These are phyloP conservation scores for Nyleta sp. DNA, from an alignment of 2,888 invertebrate species.

Conservation along the genomic window DNA sequence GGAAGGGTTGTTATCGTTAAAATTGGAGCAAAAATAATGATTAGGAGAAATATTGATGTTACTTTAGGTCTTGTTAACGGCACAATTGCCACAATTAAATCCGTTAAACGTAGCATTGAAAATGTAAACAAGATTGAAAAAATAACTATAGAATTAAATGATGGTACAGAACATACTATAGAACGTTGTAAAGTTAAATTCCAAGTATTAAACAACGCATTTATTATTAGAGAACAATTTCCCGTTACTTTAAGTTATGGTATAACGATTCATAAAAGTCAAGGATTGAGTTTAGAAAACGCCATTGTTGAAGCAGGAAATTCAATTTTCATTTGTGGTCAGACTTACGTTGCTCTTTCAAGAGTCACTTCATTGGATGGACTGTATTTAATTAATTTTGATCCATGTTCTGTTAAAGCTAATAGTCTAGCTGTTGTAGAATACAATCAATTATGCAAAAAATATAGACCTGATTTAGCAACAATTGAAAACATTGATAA, in stretches of 20 bases:
- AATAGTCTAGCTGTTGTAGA: slow-evolving; percentile 4
- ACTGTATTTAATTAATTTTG: slow-evolving; percentile 27
- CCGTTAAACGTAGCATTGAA: slow-evolving; percentile 28
- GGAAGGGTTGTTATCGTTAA: slow-evolving; percentile 11
- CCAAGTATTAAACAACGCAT: slow-evolving; percentile 24
- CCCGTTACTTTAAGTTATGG: slow-evolving; percentile 64
- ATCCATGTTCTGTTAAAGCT: slow-evolving; percentile 59
- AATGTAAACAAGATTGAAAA: slow-evolving; percentile 52
- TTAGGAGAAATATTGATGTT: slow-evolving; percentile 70
- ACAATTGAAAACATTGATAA: slow-evolving; percentile 45
- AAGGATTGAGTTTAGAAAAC: slow-evolving; percentile 26
- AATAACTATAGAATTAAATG: slow-evolving; percentile 58
- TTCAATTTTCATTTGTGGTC: slow-evolving; percentile 10
- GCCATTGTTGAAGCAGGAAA: slow-evolving; percentile 26
- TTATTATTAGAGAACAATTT: slow-evolving; percentile 54
- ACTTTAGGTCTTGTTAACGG: slow-evolving; percentile 63
- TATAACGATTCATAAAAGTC: no score
- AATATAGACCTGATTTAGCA: slow-evolving; percentile 17
- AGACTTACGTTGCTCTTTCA: slow-evolving; percentile 20
- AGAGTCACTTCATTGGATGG: slow-evolving; percentile 25
- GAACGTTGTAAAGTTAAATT: slow-evolving; percentile 66
- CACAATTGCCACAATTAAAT: slow-evolving; percentile 16
- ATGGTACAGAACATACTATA: slow-evolving; percentile 55
- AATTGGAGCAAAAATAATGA: slow-evolving; percentile 65
- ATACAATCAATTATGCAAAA: slow-evolving; percentile 11